These are phyloP conservation scores for Uloborus diversus DNA, from an alignment of 1,140 invertebrate species.

Conservation along the genomic window DNA sequence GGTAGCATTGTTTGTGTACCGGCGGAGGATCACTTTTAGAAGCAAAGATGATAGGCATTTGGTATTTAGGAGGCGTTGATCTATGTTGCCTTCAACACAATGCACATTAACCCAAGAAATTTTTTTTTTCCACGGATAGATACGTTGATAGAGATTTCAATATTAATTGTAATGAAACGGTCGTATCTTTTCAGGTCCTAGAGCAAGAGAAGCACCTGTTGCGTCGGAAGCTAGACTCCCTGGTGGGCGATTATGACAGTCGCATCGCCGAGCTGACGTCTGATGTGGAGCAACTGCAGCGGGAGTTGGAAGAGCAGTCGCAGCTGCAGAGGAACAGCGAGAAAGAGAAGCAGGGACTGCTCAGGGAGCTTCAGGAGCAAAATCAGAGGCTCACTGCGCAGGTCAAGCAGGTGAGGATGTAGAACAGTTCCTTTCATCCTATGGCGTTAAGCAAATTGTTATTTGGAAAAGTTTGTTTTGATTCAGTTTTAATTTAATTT, in stretches of 20 bases:
- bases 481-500: too few species aligned
- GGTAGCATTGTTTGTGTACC: too few species aligned
- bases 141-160: too few species aligned
- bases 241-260: constrained; percentile 89
- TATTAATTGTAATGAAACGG: constrained; percentile 44
- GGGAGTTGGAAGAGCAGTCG: constrained; percentile 72
- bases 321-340: constrained; percentile 76
- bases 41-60: too few species aligned
- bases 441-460: too few species aligned
- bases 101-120: too few species aligned
- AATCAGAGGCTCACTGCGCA: constrained; percentile 88
- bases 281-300: constrained; percentile 79
- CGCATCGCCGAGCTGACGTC: constrained; percentile 84
- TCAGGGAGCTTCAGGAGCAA: constrained; percentile 88
- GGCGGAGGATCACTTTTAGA: too few species aligned
- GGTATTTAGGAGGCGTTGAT: too few species aligned
- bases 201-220: constrained; percentile 93
- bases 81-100: too few species aligned
- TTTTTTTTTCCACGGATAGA: too few species aligned
- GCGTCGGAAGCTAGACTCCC: constrained; percentile 81
- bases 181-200: constrained; percentile 82
- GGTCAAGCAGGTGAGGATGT: constrained; percentile 76
- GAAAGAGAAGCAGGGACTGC: constrained; percentile 79
- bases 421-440: background rate
- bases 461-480: too few species aligned